Percentiles rank a stretch among this genome's conserved stretches.
Conservation (phyloP, 2,888 invertebrate genomes). For the Abrostola tripartita region DNA sequence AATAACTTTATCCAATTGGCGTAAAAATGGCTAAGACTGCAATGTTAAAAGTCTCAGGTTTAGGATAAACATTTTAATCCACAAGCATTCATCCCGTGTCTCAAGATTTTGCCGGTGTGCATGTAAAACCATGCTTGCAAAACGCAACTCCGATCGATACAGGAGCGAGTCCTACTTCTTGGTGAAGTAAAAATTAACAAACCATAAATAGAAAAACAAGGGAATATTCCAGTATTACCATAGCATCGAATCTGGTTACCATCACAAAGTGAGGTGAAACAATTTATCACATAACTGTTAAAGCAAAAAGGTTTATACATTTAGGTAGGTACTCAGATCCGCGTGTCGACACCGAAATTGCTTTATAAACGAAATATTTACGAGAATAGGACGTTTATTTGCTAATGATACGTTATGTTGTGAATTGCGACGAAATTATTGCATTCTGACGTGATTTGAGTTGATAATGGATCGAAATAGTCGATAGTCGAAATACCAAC, state of each 20-base stretch:
- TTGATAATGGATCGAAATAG: conserved; percentile 14
- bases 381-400: conserved; percentile 41
- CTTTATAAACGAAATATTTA: conserved; percentile 33
- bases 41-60: too few relatives aligned
- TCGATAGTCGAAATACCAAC: too few relatives aligned
- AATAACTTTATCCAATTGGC: too few relatives aligned
- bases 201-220: conserved; percentile 1
- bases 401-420: conserved; percentile 44
- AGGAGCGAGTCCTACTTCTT: too few relatives aligned
- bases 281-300: conserved; percentile 31
- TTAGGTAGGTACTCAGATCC: conserved; percentile 23
- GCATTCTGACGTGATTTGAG: conserved; percentile 36
- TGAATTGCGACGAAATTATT: conserved; percentile 35
- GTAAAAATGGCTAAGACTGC: too few relatives aligned
- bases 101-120: too few relatives aligned
- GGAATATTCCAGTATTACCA: not conserved
- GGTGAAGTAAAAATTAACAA: too few relatives aligned
- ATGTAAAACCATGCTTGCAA: too few relatives aligned
- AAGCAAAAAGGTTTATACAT: conserved; percentile 34
- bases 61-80: too few relatives aligned
- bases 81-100: too few relatives aligned
- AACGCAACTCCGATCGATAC: too few relatives aligned
- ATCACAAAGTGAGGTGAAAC: conserved; percentile 12
- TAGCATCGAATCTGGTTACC: conserved; percentile 8
- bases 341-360: conserved; percentile 22